Evolutionary conservation across 2,797 vertebrate species (phyloP).

Genomic region (Thamnophis elegans): DNA sequence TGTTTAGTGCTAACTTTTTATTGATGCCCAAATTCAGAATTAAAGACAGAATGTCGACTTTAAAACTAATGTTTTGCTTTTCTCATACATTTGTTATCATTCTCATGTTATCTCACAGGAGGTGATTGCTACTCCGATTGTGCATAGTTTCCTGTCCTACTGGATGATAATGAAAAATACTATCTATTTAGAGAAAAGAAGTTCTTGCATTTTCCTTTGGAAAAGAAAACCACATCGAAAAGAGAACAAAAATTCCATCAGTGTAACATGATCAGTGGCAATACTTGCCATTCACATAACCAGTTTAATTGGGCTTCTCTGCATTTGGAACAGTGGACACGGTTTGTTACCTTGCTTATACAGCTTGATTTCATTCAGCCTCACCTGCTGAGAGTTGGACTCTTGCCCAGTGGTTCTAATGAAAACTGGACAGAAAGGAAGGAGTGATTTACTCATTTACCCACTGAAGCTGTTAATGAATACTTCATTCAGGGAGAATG

Average conservation of each 20-base stretch:
- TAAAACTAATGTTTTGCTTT: background rate
- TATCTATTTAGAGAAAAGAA: background rate
- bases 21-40: background rate
- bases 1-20: background rate
- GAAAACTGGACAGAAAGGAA: background rate
- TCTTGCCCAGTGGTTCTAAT: background rate
- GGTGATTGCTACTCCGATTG: constrained; percentile 4
- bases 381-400: background rate
- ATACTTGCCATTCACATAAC: background rate
- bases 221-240: background rate
- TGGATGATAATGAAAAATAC: background rate
- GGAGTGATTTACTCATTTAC: background rate
- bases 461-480: background rate
- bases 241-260: background rate
- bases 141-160: background rate
- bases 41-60: background rate
- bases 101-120: background rate
- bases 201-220: background rate
- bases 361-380: background rate
- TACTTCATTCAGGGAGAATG: background rate
- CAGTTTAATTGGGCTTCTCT: background rate
- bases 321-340: background rate
- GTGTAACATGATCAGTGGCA: background rate
- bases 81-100: background rate
- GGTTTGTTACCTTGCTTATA: background rate